phyloP scores from a whole-genome alignment of 2,888 invertebrate species.

The Xanthia icteritia region DNA sequence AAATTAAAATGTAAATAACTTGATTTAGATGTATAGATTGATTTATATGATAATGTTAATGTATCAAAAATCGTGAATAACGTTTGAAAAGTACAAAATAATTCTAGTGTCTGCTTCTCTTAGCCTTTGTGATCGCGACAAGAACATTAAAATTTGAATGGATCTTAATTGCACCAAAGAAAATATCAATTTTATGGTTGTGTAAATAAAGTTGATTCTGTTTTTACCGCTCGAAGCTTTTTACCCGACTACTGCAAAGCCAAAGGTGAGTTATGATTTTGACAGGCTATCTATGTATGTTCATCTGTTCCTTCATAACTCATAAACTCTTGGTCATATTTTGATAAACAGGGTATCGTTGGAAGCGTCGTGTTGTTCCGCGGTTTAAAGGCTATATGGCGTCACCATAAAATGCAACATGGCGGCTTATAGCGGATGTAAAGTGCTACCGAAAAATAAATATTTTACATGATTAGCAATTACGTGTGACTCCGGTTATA shows the following conservation, averaged over 20 bases:
- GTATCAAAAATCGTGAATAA: background rate
- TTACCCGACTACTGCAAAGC: background rate
- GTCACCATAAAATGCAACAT: no score
- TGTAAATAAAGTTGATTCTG: background rate
- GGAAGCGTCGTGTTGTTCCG: background rate
- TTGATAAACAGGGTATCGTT: background rate
- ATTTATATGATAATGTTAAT: conserved; percentile 3
- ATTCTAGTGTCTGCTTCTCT: background rate
- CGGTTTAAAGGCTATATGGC: no score
- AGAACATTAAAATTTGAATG: background rate
- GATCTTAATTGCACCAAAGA: no score
- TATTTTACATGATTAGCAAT: no score
- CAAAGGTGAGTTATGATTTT: background rate
- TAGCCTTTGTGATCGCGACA: background rate
- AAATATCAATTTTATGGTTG: background rate
- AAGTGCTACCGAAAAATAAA: no score
- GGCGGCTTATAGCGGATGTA: no score
- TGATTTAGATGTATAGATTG: conserved; percentile 21
- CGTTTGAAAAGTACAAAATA: conserved; percentile 18
- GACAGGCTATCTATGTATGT: background rate
- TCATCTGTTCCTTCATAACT: background rate
- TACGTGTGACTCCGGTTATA: no score
- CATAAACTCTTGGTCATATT: background rate
- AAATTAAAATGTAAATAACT: conserved; percentile 37
- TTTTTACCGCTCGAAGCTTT: background rate